phyloP scores from a whole-genome alignment of 2,113 vertebrate species.

The Cricetomys ansorgei region DNA sequence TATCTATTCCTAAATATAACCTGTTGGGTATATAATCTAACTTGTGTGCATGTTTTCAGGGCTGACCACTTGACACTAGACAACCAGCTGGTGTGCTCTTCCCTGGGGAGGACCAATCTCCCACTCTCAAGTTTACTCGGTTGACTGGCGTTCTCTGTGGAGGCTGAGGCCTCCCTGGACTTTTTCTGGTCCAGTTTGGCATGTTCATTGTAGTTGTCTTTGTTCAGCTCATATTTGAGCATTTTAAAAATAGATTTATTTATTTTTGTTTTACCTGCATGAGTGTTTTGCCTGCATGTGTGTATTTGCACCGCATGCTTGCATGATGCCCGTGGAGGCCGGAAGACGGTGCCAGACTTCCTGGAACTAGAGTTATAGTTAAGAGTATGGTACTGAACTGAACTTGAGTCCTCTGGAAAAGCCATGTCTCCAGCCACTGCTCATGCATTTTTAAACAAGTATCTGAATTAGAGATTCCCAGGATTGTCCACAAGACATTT shows the following conservation, averaged over 20 bases:
- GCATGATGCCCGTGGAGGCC: neutral
- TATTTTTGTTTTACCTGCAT: neutral
- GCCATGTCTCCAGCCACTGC: neutral
- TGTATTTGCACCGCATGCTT: too few species aligned
- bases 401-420: neutral
- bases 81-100: neutral
- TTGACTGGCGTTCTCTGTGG: neutral
- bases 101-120: too few species aligned
- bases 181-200: neutral
- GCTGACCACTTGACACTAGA: neutral
- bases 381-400: neutral
- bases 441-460: neutral
- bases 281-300: neutral
- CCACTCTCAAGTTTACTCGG: neutral
- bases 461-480: neutral
- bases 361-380: neutral
- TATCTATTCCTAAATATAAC: neutral
- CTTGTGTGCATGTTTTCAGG: too few species aligned
- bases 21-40: too few species aligned
- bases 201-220: neutral
- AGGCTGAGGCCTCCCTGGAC: neutral
- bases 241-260: neutral
- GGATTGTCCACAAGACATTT: neutral
- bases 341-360: neutral
- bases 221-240: neutral